These are phyloP conservation scores for Crossocerus cetratus DNA, from an alignment of 2,888 invertebrate species.

Conservation along the genomic window DNA sequence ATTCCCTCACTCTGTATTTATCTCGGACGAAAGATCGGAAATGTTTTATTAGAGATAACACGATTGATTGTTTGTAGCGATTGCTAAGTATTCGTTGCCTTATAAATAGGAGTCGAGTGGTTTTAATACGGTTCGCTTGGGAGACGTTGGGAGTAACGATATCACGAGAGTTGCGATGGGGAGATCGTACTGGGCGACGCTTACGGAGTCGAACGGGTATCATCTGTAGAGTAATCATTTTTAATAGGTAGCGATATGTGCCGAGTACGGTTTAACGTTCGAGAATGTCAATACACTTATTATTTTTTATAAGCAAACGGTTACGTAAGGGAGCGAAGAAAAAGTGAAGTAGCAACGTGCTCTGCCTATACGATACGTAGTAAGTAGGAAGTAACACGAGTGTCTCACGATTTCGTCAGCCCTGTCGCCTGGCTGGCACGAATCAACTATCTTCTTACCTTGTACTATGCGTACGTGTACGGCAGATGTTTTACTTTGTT, in stretches of 20 bases:
- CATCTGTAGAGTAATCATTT: too few species aligned
- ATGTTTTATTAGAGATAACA: neutral
- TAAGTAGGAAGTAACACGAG: neutral
- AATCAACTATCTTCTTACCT: slow-evolving; percentile 13
- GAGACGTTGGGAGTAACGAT: neutral
- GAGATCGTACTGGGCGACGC: neutral
- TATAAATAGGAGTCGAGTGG: neutral
- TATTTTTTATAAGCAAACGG: slow-evolving; percentile 56
- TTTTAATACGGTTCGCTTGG: neutral
- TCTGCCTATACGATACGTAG: slow-evolving; percentile 3
- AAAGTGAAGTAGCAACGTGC: neutral
- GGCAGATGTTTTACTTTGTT: slow-evolving; percentile 46
- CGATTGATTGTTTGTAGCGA: slow-evolving; percentile 3
- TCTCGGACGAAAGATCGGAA: neutral
- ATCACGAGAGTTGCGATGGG: neutral
- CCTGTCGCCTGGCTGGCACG: neutral
- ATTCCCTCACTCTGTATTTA: slow-evolving; percentile 1
- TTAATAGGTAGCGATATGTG: too few species aligned
- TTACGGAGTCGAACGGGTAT: too few species aligned
- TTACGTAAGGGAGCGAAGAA: slow-evolving; percentile 16
- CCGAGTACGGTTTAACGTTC: slow-evolving; percentile 22
- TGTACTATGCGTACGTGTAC: slow-evolving; percentile 24
- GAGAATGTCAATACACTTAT: slow-evolving; percentile 47
- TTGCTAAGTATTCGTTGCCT: slow-evolving; percentile 3
- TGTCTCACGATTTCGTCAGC: slow-evolving; percentile 6